These are phyloP conservation scores for Lydus trimaculatus DNA, from an alignment of 2,888 invertebrate genomes.

Conservation along the genomic window DNA sequence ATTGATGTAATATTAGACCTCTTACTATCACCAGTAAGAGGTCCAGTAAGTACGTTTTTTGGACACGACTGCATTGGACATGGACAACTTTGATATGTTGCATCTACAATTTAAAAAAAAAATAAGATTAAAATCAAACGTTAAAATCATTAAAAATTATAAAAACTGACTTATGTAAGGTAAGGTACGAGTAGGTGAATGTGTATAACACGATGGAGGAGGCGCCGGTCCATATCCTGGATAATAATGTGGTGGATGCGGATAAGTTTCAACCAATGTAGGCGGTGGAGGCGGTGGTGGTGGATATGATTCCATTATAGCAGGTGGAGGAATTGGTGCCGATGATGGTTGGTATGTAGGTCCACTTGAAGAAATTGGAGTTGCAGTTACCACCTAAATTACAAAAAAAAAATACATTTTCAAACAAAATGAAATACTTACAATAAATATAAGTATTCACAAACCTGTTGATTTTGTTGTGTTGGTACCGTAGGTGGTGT, in stretches of 20 bases:
- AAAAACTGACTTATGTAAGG: slow-evolving; percentile 69
- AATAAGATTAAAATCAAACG: slow-evolving; percentile 11
- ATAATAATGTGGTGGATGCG: slow-evolving; percentile 63
- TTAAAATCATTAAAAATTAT: slow-evolving; percentile 13
- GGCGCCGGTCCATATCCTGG: slow-evolving; percentile 62
- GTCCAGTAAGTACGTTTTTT: slow-evolving; percentile 98
- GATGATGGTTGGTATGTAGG: slow-evolving; percentile 59
- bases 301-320: slow-evolving; percentile 52
- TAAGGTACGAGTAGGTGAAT: slow-evolving; percentile 69
- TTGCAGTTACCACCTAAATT: slow-evolving; percentile 55
- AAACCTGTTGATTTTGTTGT: slow-evolving; percentile 54
- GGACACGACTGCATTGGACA: slow-evolving; percentile 95
- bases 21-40: slow-evolving; percentile 97
- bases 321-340: slow-evolving; percentile 53
- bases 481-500: slow-evolving; percentile 54
- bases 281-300: slow-evolving; percentile 61
- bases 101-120: slow-evolving; percentile 53
- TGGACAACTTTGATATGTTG: slow-evolving; percentile 77
- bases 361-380: slow-evolving; percentile 50
- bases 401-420: slow-evolving; percentile 13
- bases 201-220: slow-evolving; percentile 65
- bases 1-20: slow-evolving; percentile 60
- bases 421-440: too few species aligned
- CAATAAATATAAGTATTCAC: slow-evolving; percentile 15
- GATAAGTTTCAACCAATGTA: slow-evolving; percentile 59